These are phyloP conservation scores for Pantelozetes paolii DNA, from an alignment of 2,888 invertebrate species.

Conservation along the genomic window DNA sequence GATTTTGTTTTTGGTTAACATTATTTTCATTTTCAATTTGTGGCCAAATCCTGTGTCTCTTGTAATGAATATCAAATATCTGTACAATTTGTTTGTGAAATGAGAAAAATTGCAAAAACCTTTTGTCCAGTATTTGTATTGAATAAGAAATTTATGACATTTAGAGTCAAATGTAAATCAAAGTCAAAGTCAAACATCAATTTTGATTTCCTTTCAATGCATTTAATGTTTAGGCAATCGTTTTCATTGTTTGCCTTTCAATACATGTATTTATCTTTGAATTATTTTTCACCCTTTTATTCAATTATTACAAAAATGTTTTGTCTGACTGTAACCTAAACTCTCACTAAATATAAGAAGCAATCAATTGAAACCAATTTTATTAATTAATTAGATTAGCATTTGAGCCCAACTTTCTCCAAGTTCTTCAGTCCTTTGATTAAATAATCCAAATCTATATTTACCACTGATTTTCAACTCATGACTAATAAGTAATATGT, in stretches of 20 bases:
- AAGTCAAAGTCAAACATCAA: background rate
- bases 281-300: background rate
- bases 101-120: background rate
- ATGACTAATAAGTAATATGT: background rate
- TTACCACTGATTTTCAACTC: too few relatives aligned
- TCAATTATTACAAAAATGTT: background rate
- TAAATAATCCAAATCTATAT: too few relatives aligned
- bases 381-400: too few relatives aligned
- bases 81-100: too few relatives aligned
- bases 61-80: background rate
- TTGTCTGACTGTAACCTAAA: too few relatives aligned
- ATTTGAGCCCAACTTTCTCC: too few relatives aligned
- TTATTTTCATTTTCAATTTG: background rate
- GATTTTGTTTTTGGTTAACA: background rate
- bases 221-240: background rate
- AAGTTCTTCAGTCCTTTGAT: too few relatives aligned
- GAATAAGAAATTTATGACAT: slow-evolving; percentile 3
- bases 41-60: slow-evolving; percentile 42
- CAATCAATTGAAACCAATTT: background rate
- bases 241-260: background rate
- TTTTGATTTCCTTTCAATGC: background rate
- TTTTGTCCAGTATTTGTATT: background rate
- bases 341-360: background rate
- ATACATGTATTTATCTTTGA: slow-evolving; percentile 10
- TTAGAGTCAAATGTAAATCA: background rate